Evolutionary conservation across 2,888 invertebrate genomes (phyloP).

Genomic region (Sinelater perroti): DNA sequence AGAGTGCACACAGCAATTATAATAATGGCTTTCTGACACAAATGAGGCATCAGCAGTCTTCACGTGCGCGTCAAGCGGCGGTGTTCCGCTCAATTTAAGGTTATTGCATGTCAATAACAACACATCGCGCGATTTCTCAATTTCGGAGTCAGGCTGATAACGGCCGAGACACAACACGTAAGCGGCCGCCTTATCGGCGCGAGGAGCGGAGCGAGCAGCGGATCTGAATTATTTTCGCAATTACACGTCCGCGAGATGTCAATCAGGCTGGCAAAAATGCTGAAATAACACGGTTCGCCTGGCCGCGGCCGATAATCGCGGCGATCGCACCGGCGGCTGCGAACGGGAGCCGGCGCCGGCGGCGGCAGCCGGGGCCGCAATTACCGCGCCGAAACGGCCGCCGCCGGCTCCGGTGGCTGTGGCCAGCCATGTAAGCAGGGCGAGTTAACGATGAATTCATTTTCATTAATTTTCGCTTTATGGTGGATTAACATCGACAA

Average conservation of each 20-base stretch:
- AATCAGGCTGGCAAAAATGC: slow-evolving; percentile 22
- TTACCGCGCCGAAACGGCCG: too few species aligned
- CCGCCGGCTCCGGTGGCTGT: too few species aligned
- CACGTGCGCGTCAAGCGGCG: slow-evolving; percentile 16
- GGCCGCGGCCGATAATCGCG: slow-evolving; percentile 2
- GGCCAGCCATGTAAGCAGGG: too few species aligned
- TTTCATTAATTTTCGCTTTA: too few species aligned
- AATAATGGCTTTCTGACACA: background rate
- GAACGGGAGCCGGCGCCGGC: slow-evolving; percentile 7
- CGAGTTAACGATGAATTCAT: too few species aligned
- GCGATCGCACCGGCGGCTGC: background rate
- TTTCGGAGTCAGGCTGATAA: slow-evolving; percentile 22
- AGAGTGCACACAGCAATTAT: slow-evolving; percentile 9
- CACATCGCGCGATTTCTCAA: slow-evolving; percentile 18
- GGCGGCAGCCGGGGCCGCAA: too few species aligned
- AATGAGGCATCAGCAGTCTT: background rate
- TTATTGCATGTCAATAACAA: slow-evolving; percentile 21
- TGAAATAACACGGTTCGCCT: background rate
- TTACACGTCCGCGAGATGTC: slow-evolving; percentile 24
- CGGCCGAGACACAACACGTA: slow-evolving; percentile 8
- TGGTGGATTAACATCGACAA: too few species aligned
- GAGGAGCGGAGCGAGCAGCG: slow-evolving; percentile 14
- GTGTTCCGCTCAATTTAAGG: slow-evolving; percentile 24
- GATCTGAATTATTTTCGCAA: slow-evolving; percentile 29
- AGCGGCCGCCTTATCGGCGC: slow-evolving; percentile 16